Evolutionary conservation across 2,797 vertebrate genomes (phyloP).

Genomic region (Florisuga fusca): DNA sequence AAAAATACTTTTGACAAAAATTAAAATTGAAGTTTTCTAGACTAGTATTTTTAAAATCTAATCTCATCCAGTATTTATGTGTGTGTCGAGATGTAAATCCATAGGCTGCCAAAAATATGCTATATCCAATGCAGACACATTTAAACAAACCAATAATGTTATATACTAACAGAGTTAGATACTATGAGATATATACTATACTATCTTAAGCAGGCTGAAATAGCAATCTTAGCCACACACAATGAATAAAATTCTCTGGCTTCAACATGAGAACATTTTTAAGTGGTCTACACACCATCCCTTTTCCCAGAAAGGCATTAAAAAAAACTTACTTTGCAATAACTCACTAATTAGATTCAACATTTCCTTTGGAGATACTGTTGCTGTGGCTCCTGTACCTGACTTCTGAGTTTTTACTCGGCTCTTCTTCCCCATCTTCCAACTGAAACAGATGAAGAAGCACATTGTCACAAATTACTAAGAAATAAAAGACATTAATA

Average conservation of each 20-base stretch:
- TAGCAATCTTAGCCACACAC: neutral
- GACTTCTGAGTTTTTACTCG: constrained; percentile 97
- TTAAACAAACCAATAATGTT: neutral
- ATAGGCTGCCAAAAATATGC: neutral
- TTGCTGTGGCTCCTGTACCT: constrained; percentile 86
- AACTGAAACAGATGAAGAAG: constrained; percentile 63
- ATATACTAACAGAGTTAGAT: neutral
- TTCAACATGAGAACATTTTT: neutral
- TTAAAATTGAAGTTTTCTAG: neutral
- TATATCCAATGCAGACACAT: neutral
- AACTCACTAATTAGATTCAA: constrained; percentile 93
- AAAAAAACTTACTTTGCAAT: constrained; percentile 89
- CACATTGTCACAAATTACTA: neutral
- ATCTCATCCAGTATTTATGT: neutral
- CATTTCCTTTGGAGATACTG: constrained; percentile 93
- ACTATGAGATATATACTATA: neutral
- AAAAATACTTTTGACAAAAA: neutral
- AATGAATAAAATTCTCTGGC: neutral
- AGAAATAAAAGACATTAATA: neutral
- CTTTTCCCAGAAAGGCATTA: constrained; percentile 77
- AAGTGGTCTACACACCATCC: neutral
- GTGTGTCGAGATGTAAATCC: neutral
- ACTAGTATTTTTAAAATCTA: neutral
- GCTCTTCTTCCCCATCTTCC: constrained; percentile 98
- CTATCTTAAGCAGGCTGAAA: neutral